phyloP scores from a whole-genome alignment of 2,113 vertebrate genomes.

The Podarcis muralis region DNA sequence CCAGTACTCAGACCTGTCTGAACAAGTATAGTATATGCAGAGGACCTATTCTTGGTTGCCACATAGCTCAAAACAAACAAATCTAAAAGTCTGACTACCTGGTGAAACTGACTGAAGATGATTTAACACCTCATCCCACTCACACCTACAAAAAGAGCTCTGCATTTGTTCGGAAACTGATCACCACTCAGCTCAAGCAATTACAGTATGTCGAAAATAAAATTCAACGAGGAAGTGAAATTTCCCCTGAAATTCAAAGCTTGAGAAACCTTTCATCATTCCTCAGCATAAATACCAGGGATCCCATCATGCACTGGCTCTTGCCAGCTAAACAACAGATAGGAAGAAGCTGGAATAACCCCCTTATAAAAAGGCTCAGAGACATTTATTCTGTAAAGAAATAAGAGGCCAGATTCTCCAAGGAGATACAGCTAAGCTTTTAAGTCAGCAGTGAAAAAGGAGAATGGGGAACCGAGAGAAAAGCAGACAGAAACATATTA shows the following conservation, averaged over 20 bases:
- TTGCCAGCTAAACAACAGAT: neutral
- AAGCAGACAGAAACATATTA: neutral
- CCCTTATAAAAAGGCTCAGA: neutral
- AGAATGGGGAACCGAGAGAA: neutral
- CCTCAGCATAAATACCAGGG: neutral
- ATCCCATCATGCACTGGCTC: neutral
- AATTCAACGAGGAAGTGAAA: neutral
- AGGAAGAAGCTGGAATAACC: neutral
- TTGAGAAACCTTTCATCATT: neutral
- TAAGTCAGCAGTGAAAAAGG: neutral
- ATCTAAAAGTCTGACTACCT: neutral
- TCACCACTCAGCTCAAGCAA: neutral
- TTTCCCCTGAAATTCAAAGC: neutral
- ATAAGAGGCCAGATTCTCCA: neutral
- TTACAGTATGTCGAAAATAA: neutral
- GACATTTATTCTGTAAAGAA: conserved; percentile 2
- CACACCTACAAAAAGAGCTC: no score
- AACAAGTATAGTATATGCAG: neutral
- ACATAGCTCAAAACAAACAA: neutral
- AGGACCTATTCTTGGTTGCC: neutral
- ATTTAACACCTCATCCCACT: neutral
- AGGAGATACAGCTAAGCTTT: neutral
- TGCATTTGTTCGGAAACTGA: neutral
- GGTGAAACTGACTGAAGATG: neutral
- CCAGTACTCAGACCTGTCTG: neutral